A percentile compares a stretch with the other conserved stretches of the same genome.
These are phyloP conservation scores for Bufotes viridis DNA, from an alignment of 2,797 vertebrate genomes.

Conservation along the genomic window DNA sequence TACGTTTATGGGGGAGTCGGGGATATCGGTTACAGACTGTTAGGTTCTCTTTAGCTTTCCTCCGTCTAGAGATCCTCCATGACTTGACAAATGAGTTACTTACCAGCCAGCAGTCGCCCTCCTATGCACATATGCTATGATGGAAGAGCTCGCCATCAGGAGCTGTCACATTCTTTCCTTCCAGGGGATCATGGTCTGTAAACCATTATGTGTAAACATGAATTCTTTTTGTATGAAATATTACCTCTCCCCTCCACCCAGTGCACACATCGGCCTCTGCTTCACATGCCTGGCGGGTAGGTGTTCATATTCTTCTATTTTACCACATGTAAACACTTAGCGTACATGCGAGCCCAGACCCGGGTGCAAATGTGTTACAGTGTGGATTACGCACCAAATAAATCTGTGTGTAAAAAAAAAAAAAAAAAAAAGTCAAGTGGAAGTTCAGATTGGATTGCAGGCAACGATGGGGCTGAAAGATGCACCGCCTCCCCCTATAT, in stretches of 20 bases:
- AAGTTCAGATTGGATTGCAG: too few species aligned
- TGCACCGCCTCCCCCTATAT: too few species aligned
- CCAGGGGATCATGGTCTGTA: background rate
- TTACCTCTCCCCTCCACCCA: background rate
- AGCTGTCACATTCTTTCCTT: conserved; percentile 12
- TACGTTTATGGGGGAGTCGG: too few species aligned
- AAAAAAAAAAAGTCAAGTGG: too few species aligned
- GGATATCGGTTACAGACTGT: too few species aligned
- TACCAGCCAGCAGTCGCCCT: background rate
- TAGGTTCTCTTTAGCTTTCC: too few species aligned
- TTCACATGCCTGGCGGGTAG: background rate
- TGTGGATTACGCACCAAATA: background rate
- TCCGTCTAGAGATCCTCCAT: too few species aligned
- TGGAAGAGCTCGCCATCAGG: background rate
- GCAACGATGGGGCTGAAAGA: too few species aligned
- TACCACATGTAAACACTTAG: background rate
- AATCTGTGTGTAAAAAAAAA: too few species aligned
- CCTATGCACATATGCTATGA: background rate
- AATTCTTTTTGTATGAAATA: conserved; percentile 7
- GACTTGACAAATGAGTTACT: background rate
- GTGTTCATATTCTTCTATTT: background rate
- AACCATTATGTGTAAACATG: conserved; percentile 17
- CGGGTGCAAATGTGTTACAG: background rate
- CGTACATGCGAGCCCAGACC: background rate
- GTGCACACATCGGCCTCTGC: background rate